phyloP scores from a whole-genome alignment of 2,797 vertebrate genomes.

The Labeo calbasu region DNA sequence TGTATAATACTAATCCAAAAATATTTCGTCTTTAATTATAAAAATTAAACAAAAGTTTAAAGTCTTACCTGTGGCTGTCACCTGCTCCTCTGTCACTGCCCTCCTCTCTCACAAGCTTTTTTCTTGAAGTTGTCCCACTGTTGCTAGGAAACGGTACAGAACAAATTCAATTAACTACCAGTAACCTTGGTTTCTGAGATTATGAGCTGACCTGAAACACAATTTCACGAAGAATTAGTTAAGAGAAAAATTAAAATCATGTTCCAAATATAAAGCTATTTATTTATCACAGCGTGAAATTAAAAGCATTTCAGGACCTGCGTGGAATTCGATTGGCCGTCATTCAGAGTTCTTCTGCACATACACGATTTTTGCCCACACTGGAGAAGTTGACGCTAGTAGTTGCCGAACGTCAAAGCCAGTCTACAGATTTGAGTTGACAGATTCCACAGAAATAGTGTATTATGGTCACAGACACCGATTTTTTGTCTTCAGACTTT shows the following conservation, averaged over 20 bases:
- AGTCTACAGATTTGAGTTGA: too few species aligned
- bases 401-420: too few species aligned
- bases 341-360: too few species aligned
- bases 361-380: too few species aligned
- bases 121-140: slow-evolving; percentile 61
- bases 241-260: neutral
- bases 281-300: neutral
- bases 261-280: neutral
- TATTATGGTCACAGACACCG: too few species aligned
- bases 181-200: neutral
- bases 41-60: neutral
- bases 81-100: slow-evolving; percentile 10
- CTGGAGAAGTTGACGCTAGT: too few species aligned
- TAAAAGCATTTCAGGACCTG: neutral
- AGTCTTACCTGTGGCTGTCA: slow-evolving; percentile 50
- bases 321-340: too few species aligned
- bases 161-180: slow-evolving; percentile 52
- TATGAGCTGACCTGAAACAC: neutral
- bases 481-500: too few species aligned
- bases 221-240: neutral
- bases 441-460: too few species aligned
- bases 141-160: slow-evolving; percentile 74
- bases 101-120: slow-evolving; percentile 32
- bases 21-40: neutral
- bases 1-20: neutral